A percentile compares a stretch with the other conserved stretches of the same genome.
phyloP scores from a whole-genome alignment of 2,113 vertebrate genomes.

The Xiphophorus couchianus region DNA sequence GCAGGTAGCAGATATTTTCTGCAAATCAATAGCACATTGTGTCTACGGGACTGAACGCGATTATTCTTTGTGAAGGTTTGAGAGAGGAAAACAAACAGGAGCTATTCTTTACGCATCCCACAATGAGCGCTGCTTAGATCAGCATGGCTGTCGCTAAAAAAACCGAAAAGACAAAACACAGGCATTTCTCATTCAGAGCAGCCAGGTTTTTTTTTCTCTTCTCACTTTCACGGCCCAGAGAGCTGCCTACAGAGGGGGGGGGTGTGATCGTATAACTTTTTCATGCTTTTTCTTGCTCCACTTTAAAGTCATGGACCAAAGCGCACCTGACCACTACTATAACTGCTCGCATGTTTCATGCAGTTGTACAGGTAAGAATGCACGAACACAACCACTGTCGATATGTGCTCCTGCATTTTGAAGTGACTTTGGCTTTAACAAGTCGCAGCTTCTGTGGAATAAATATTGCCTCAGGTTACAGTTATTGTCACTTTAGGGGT shows the following conservation, averaged over 20 bases:
- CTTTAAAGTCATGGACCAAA: slow-evolving; percentile 57
- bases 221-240: slow-evolving; percentile 69
- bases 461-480: not conserved
- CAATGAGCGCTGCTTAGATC: slow-evolving; percentile 63
- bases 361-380: not conserved
- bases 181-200: slow-evolving; percentile 69
- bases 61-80: slow-evolving; percentile 58
- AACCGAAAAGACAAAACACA: slow-evolving; percentile 18
- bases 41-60: slow-evolving; percentile 39
- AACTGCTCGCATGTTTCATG: slow-evolving; percentile 14
- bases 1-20: slow-evolving; percentile 30
- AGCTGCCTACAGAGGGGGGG: slow-evolving; percentile 53
- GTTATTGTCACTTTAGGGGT: not conserved
- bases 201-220: slow-evolving; percentile 54
- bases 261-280: slow-evolving; percentile 59
- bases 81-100: slow-evolving; percentile 59
- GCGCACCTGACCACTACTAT: slow-evolving; percentile 43
- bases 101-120: slow-evolving; percentile 61
- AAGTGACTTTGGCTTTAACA: not conserved
- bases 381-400: not conserved
- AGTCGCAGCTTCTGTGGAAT: not conserved
- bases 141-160: slow-evolving; percentile 46
- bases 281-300: slow-evolving; percentile 68
- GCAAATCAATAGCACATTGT: slow-evolving; percentile 46
- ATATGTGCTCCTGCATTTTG: not conserved